Percentiles rank a stretch among this genome's conserved stretches.
Conservation (phyloP, 2,888 invertebrate species). For the Leuctra nigra region DNA sequence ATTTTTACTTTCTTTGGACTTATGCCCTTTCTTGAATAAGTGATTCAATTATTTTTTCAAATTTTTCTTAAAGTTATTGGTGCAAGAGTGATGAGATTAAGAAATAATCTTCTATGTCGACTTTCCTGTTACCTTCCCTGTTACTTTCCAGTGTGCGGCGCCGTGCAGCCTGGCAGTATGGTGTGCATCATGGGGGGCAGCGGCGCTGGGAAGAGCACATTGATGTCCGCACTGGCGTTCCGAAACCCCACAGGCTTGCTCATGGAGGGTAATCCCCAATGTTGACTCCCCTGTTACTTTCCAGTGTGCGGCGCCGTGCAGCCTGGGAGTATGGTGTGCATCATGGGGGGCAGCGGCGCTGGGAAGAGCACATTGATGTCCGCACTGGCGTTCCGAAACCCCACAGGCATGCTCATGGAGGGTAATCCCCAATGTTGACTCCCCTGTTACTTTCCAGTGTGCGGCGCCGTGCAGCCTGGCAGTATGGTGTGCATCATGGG, state of each 20-base stretch:
- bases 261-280: conserved; percentile 58
- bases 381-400: conserved; percentile 68
- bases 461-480: conserved; percentile 74
- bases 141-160: conserved; percentile 68
- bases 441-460: too few species aligned
- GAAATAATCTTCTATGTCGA: too few species aligned
- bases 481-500: conserved; percentile 80
- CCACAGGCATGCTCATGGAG: conserved; percentile 65
- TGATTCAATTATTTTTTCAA: too few species aligned
- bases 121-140: too few species aligned
- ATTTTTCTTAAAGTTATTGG: too few species aligned
- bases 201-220: conserved; percentile 85
- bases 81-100: too few species aligned
- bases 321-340: conserved; percentile 72
- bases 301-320: conserved; percentile 73
- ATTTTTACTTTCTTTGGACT: too few species aligned
- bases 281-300: too few species aligned
- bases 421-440: too few species aligned
- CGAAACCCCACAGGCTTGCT: conserved; percentile 65
- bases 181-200: conserved; percentile 82
- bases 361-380: conserved; percentile 88
- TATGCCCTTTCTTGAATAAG: too few species aligned
- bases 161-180: conserved; percentile 71
- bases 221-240: conserved; percentile 77
- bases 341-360: conserved; percentile 83